A percentile compares a stretch with the other conserved stretches of the same genome.
These are phyloP conservation scores for Schlechtendalia chinensis DNA, from an alignment of 1,140 invertebrate species.

Conservation along the genomic window DNA sequence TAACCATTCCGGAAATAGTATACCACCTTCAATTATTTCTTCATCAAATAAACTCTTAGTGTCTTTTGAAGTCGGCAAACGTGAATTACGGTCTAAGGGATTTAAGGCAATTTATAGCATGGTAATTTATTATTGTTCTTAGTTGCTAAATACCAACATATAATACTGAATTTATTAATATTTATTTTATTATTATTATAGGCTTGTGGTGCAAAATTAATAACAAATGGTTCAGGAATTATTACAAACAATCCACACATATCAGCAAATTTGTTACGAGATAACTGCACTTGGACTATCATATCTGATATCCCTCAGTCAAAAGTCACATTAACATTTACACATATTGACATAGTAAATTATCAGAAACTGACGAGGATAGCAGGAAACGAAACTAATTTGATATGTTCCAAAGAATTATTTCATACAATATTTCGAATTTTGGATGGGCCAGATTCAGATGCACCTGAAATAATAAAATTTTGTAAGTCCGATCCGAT, in stretches of 20 bases:
- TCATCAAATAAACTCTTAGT: constrained; percentile 65
- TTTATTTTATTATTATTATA: constrained; percentile 36
- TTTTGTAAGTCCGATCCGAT: constrained; percentile 59
- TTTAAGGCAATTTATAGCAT: constrained; percentile 69
- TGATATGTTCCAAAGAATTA: neutral
- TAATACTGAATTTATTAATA: no score
- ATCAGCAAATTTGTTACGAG: constrained; percentile 40
- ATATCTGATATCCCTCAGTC: constrained; percentile 57
- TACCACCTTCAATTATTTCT: constrained; percentile 61
- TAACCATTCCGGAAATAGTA: constrained; percentile 61
- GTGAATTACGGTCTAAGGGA: constrained; percentile 68
- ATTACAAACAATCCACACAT: constrained; percentile 53
- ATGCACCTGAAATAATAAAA: constrained; percentile 60
- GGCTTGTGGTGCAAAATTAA: constrained; percentile 70
- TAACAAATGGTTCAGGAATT: constrained; percentile 63
- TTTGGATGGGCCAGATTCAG: constrained; percentile 66
- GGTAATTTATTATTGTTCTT: constrained; percentile 54
- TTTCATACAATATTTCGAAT: constrained; percentile 54
- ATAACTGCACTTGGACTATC: constrained; percentile 69
- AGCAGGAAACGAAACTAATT: neutral
- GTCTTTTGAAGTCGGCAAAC: constrained; percentile 26
- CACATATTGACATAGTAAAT: constrained; percentile 1
- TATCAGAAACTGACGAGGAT: neutral
- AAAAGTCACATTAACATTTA: constrained; percentile 41
- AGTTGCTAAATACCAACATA: no score